Base-by-base conservation (phyloP, 2,113 vertebrate genomes). In the Gasterosteus aculeatus region DNA sequence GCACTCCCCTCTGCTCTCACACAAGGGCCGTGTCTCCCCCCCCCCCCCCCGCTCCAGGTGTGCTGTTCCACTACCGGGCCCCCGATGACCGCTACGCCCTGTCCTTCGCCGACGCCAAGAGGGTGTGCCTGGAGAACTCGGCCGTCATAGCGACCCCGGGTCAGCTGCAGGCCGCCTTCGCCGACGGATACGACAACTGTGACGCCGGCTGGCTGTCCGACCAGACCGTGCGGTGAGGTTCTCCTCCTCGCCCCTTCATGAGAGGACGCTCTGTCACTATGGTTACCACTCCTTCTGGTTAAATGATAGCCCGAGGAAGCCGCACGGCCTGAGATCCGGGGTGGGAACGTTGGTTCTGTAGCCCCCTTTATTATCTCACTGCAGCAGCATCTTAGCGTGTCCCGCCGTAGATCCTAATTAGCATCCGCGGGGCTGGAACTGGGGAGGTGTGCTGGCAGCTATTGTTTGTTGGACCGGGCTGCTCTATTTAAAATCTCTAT, bases 151-250 rank as follows among this genome's bases (percentile, higher is more conserved):
- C 97, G 0, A 94, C 95, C 0, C 96, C 97, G 0, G 90, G 88
- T 11, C 97, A 98, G 82, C 95, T 99, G 47, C 96, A 97, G 89
- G 96, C 95, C 1, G 95, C 97, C 26, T 98, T 98, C 1, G 96
- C 96, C 60, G 98, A 99, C 0, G 98, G 98, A 68, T 97, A 96
- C 5, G 97, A 99, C 91, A 98, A 99, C 88, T 99, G 98, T 1
- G 98, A 99, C 0, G 98, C 97, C 0, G 98, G 98, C 62, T 99
- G 98, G 98, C 94, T 99, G 15, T 95, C 96, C 0, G 97, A 99
- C 88, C 95, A 92, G 91, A 97, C 94, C 0, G 98, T 98, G 62
- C 91, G 98, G 98, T 99, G 84, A 81, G 64, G 39, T 33, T 69
- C 44, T 8, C 62, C 7, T 18, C 10, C 0, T 12, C 38, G 26